Evolutionary conservation across 2,888 invertebrate genomes (phyloP).

Genomic region (Idaea biselata): DNA sequence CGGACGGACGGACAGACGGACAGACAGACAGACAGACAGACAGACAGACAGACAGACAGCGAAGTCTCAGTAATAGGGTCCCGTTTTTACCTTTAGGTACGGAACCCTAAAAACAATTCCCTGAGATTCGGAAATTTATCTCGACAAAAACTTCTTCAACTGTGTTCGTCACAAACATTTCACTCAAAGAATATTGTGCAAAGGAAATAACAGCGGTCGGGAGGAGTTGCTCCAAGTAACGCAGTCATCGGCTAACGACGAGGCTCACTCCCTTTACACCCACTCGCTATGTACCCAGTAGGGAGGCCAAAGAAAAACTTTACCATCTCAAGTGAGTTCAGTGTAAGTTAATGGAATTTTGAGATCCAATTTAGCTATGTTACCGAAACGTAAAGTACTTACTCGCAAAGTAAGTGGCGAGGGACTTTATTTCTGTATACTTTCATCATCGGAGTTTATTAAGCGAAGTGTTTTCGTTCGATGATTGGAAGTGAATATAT

Average conservation of each 20-base stretch:
- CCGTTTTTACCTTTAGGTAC: no score
- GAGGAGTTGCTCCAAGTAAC: conserved; percentile 33
- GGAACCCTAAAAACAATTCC: no score
- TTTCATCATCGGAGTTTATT: background rate
- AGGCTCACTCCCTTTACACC: conserved; percentile 31
- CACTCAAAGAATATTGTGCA: background rate
- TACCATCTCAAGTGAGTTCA: conserved; percentile 9
- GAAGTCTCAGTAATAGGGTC: no score
- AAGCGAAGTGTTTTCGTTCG: background rate
- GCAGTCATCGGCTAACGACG: conserved; percentile 45
- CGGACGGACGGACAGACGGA: no score
- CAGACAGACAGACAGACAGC: no score
- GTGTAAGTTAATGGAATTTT: conserved; percentile 24
- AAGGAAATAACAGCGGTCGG: conserved; percentile 30
- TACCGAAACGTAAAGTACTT: conserved; percentile 4
- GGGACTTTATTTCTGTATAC: background rate
- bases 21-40: no score
- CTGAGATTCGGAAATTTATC: no score
- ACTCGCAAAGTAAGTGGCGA: background rate
- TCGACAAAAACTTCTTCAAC: background rate
- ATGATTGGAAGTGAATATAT: background rate
- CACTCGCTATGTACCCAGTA: conserved; percentile 16
- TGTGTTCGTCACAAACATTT: background rate
- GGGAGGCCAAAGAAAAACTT: conserved; percentile 23
- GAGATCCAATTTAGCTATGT: conserved; percentile 27